phyloP scores from a whole-genome alignment of 2,113 vertebrate species.

The Pongo pygmaeus region DNA sequence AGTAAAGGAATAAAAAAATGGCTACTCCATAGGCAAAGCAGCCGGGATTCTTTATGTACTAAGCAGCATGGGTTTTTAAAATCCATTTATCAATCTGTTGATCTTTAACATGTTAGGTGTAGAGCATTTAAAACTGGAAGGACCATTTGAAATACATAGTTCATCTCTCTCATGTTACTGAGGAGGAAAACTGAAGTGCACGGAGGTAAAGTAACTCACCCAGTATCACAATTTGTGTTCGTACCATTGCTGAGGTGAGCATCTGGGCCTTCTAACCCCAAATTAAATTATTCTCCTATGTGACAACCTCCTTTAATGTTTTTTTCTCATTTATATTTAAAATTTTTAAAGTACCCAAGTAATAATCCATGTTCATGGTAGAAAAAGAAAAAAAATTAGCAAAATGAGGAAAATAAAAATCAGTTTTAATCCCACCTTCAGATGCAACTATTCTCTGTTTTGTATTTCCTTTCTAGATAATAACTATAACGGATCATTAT shows the following conservation, averaged over 20 bases:
- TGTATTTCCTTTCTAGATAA: not conserved
- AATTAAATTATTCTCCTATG: not conserved
- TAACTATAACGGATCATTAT: not conserved
- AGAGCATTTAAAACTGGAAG: constrained; percentile 16
- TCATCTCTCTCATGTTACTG: not conserved
- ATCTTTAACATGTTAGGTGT: not conserved
- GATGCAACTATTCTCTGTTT: not conserved
- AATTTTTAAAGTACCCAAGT: not conserved
- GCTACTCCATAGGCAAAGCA: too few species aligned
- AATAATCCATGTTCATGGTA: not conserved
- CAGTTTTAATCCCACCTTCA: not conserved
- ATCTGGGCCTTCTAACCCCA: not conserved
- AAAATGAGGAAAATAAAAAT: constrained; percentile 9
- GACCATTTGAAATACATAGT: not conserved
- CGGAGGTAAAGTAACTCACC: not conserved
- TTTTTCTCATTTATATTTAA: constrained; percentile 28
- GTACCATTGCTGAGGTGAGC: not conserved
- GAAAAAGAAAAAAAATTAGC: constrained; percentile 11
- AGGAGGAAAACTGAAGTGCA: not conserved
- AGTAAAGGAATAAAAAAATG: too few species aligned
- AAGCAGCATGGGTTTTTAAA: not conserved
- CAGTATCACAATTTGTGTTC: not conserved
- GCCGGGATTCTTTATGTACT: not conserved
- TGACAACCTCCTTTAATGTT: not conserved
- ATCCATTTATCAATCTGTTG: not conserved